phyloP scores from a whole-genome alignment of 1,140 invertebrate species.

The Pseudobourletiella spinata region DNA sequence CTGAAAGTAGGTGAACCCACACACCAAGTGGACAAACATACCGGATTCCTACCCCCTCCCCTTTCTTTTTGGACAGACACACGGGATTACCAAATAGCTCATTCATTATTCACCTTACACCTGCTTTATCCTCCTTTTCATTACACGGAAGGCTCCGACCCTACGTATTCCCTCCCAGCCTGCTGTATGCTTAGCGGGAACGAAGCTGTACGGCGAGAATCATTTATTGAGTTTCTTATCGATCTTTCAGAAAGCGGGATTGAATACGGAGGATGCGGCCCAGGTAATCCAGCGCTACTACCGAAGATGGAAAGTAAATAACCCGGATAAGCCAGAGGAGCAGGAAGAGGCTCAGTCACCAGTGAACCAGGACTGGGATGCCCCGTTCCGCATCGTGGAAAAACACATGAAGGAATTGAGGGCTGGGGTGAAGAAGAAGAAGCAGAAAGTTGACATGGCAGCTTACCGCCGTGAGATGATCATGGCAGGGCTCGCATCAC shows the following conservation, averaged over 20 bases:
- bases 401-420: slow-evolving; percentile 15
- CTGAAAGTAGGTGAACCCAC: slow-evolving; percentile 38
- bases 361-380: slow-evolving; percentile 41
- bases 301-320: slow-evolving; percentile 34
- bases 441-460: slow-evolving; percentile 33
- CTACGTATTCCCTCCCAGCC: too few species aligned
- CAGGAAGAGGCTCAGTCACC: slow-evolving; percentile 41
- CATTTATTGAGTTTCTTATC: too few species aligned
- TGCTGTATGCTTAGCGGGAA: too few species aligned
- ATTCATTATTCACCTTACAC: too few species aligned
- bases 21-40: too few species aligned
- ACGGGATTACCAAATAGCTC: too few species aligned
- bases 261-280: slow-evolving; percentile 46
- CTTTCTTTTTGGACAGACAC: too few species aligned
- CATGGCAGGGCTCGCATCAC: slow-evolving; percentile 33
- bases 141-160: too few species aligned
- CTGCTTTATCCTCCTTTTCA: too few species aligned
- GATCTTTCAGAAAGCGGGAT: slow-evolving; percentile 40
- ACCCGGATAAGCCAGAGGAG: slow-evolving; percentile 14
- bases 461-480: slow-evolving; percentile 31
- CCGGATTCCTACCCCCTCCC: too few species aligned
- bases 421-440: slow-evolving; percentile 13
- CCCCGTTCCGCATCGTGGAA: slow-evolving; percentile 16
- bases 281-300: slow-evolving; percentile 39
- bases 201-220: too few species aligned